Conservation (phyloP, 2,888 invertebrate species). For the Eupithecia abbreviata region DNA sequence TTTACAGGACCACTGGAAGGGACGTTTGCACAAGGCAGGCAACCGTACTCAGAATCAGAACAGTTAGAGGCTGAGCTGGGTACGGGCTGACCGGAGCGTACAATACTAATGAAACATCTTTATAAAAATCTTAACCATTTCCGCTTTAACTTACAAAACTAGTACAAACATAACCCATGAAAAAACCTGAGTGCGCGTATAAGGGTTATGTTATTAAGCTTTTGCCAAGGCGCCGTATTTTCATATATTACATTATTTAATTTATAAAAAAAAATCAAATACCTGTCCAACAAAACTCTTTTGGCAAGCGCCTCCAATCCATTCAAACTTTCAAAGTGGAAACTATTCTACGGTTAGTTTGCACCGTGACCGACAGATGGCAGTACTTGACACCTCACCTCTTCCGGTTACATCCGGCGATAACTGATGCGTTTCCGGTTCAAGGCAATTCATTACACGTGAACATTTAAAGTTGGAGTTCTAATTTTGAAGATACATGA, state of each 20-base stretch:
- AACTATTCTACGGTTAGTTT: conserved; percentile 44
- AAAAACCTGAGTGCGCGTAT: neutral
- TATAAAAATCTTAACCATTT: too few species aligned
- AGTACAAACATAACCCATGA: too few species aligned
- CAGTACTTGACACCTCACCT: conserved; percentile 39
- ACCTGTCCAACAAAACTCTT: conserved; percentile 1
- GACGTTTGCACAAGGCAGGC: too few species aligned
- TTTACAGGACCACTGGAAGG: too few species aligned
- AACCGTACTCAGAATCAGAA: too few species aligned
- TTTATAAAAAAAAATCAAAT: neutral
- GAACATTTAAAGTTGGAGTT: conserved; percentile 11
- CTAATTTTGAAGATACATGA: conserved; percentile 8
- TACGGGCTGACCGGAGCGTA: too few species aligned
- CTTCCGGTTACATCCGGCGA: conserved; percentile 42
- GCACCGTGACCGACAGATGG: conserved; percentile 47
- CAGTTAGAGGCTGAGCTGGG: too few species aligned
- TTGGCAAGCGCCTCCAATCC: conserved; percentile 12
- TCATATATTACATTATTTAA: neutral
- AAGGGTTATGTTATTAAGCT: neutral
- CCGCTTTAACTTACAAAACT: too few species aligned
- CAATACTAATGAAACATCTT: too few species aligned
- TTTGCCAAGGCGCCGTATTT: neutral
- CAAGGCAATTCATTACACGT: conserved; percentile 19
- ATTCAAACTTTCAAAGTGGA: conserved; percentile 14
- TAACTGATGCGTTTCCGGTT: conserved; percentile 35